phyloP scores from a whole-genome alignment of 2,797 vertebrate species.

The Melanotaenia maccullochi region DNA sequence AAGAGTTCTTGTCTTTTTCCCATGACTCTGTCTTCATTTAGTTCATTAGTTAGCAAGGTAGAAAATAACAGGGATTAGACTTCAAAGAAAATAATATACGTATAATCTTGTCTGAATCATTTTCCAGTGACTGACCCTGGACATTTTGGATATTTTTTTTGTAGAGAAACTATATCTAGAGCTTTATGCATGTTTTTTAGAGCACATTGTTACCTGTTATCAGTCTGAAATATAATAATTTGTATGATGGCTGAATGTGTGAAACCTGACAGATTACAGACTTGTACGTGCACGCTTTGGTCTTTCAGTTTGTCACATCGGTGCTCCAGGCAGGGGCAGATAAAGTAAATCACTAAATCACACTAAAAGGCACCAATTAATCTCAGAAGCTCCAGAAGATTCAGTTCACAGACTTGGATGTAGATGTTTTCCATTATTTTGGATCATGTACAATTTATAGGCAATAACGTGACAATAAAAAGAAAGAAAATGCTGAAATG shows the following conservation, averaged over 20 bases:
- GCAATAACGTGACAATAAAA: not conserved
- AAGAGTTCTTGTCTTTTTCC: not conserved
- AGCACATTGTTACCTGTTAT: not conserved
- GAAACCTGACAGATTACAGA: constrained; percentile 36
- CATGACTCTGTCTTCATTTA: not conserved
- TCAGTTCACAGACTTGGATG: constrained; percentile 12
- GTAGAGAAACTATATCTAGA: not conserved
- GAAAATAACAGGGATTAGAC: constrained; percentile 7
- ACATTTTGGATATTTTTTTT: not conserved
- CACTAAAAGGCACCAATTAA: constrained; percentile 24
- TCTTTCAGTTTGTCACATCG: constrained; percentile 47
- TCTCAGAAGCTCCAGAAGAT: not conserved
- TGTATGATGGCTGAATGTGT: not conserved
- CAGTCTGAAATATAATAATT: not conserved
- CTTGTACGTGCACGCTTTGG: constrained; percentile 7
- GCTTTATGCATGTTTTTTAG: not conserved
- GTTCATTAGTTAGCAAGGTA: constrained; percentile 1
- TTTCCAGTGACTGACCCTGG: constrained; percentile 4
- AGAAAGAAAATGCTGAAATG: not conserved
- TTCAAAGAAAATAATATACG: constrained; percentile 10
- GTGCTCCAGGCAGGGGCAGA: constrained; percentile 51
- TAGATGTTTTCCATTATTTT: not conserved
- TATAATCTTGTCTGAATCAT: constrained; percentile 15
- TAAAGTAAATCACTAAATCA: not conserved
- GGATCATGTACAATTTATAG: not conserved